Conservation (phyloP, 2,888 invertebrate genomes). For the Ypsolopha scabrella region DNA sequence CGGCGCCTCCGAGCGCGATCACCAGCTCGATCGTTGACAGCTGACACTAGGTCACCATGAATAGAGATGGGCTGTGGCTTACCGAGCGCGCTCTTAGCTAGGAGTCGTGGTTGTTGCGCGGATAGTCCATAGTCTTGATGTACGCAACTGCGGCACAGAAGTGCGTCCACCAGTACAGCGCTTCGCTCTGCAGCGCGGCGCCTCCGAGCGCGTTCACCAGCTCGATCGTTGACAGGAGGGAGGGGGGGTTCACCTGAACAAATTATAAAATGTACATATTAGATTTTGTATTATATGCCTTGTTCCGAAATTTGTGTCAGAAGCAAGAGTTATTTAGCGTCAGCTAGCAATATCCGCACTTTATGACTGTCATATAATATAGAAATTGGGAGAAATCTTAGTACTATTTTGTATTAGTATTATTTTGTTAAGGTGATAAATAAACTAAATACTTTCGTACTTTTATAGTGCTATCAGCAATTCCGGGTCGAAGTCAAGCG, state of each 20-base stretch:
- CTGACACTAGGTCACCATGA: background rate
- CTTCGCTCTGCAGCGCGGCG: conserved; percentile 86
- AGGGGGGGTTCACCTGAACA: conserved; percentile 3
- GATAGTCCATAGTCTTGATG: conserved; percentile 97
- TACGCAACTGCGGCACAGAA: conserved; percentile 97
- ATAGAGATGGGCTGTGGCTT: too few species aligned
- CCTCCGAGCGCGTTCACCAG: conserved; percentile 95
- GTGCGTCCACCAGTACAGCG: conserved; percentile 99
- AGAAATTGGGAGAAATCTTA: background rate
- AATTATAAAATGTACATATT: too few species aligned
- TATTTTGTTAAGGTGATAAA: background rate
- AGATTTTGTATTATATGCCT: too few species aligned
- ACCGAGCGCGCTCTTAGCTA: background rate
- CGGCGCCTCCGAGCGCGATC: conserved; percentile 88
- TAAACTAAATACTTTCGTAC: too few species aligned
- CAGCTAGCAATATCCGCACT: too few species aligned
- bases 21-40: conserved; percentile 97
- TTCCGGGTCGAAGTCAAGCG: too few species aligned
- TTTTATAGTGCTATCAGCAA: too few species aligned
- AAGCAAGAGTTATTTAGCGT: too few species aligned
- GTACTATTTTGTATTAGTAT: background rate
- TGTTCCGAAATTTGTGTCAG: too few species aligned
- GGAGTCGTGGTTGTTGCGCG: conserved; percentile 13
- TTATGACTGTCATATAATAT: background rate
- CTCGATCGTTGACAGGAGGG: conserved; percentile 93